Evolutionary conservation across 1,140 invertebrate genomes (phyloP).

Genomic region (Drosophila littoralis): DNA sequence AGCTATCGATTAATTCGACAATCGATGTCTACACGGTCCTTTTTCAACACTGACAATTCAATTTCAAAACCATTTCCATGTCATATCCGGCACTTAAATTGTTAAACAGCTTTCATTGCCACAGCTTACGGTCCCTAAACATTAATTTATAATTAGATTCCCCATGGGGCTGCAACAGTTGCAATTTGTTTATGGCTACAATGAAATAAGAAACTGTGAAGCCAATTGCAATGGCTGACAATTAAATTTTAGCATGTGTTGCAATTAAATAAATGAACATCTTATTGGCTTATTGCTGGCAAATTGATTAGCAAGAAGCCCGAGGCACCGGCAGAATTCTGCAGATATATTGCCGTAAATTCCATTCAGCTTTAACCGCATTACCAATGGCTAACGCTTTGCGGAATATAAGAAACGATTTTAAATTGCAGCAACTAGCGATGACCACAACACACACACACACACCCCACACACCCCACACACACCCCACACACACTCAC

Average conservation of each 20-base stretch:
- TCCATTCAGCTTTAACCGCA: conserved; percentile 5
- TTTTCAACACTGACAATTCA: background rate
- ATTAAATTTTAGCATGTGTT: background rate
- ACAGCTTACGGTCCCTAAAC: background rate
- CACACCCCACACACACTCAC: background rate
- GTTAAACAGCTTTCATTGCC: background rate
- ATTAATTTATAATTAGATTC: conserved; percentile 20
- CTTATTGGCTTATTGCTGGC: conserved; percentile 3
- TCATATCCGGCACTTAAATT: no score
- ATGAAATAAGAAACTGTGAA: background rate
- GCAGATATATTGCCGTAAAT: background rate
- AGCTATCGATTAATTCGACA: no score
- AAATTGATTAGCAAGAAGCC: conserved; percentile 14
- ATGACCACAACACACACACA: background rate
- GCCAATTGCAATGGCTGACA: conserved; percentile 7
- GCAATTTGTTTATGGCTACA: background rate
- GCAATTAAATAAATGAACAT: conserved; percentile 9
- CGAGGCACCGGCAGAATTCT: background rate
- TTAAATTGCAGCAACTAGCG: background rate
- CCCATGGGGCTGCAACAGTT: background rate
- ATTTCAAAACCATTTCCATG: background rate
- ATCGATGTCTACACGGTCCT: no score
- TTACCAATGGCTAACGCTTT: conserved; percentile 8
- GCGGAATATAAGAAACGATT: background rate
- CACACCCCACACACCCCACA: background rate